phyloP scores from a whole-genome alignment of 2,888 invertebrate species.

The Scaptomyza tumidula region DNA sequence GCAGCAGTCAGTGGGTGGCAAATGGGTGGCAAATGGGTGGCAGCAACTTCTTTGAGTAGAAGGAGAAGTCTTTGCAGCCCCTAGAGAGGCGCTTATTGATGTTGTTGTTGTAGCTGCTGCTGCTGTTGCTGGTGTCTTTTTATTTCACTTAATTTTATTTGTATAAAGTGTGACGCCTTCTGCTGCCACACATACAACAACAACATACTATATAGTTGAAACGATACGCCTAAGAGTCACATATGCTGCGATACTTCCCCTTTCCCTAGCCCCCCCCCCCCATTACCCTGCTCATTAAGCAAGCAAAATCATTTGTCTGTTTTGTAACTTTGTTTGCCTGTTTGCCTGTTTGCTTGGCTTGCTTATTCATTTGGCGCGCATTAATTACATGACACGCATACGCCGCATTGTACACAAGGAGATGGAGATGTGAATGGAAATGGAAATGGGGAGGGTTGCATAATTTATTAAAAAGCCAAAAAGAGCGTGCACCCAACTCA shows the following conservation, averaged over 20 bases:
- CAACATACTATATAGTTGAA: constrained; percentile 2
- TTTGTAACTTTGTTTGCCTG: constrained; percentile 22
- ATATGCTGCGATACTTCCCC: constrained; percentile 41
- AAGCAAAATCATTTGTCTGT: constrained; percentile 67
- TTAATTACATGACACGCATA: constrained; percentile 79
- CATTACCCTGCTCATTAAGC: constrained; percentile 10
- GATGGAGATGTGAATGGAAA: background rate
- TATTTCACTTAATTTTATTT: constrained; percentile 58
- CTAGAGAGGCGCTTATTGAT: constrained; percentile 4
- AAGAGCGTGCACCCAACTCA: constrained; percentile 10
- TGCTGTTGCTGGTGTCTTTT: constrained; percentile 26
- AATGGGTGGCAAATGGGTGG: background rate
- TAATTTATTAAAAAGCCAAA: constrained; percentile 76
- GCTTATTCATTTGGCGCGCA: constrained; percentile 76
- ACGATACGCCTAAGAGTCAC: constrained; percentile 36
- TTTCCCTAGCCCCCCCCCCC: background rate
- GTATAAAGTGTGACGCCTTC: constrained; percentile 43
- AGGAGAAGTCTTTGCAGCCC: constrained; percentile 20
- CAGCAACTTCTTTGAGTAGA: constrained; percentile 6
- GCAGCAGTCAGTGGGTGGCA: background rate
- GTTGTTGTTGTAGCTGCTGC: constrained; percentile 13
- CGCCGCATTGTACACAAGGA: constrained; percentile 32
- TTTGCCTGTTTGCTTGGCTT: constrained; percentile 53
- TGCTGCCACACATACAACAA: constrained; percentile 1
- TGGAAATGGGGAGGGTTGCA: constrained; percentile 28